These are phyloP conservation scores for Montipora foliosa DNA, from an alignment of 64 coral and sea anemone genomes.

Conservation along the genomic window DNA sequence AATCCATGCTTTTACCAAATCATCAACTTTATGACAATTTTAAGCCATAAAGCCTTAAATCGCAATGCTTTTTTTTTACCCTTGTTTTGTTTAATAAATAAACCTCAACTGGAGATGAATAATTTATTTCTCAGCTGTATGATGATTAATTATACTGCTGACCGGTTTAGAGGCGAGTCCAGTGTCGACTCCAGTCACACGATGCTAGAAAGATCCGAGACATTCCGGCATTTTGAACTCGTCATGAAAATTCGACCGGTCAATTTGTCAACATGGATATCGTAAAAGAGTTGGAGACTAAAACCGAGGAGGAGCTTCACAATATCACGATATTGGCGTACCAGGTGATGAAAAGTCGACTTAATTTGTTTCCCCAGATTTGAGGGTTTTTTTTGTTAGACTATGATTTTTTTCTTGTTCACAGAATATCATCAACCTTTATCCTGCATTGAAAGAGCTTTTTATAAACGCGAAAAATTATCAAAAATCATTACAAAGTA, in stretches of 20 bases:
- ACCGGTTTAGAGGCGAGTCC: conserved; percentile 27
- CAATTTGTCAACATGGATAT: neutral
- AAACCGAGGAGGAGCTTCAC: conserved; percentile 33
- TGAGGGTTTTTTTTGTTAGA: neutral
- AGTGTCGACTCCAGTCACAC: too few relatives aligned
- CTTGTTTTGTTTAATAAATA: neutral
- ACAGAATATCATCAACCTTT: conserved; percentile 67
- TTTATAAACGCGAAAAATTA: conserved; percentile 45
- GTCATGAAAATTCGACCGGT: neutral
- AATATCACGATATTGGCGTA: conserved; percentile 36
- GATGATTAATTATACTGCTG: conserved; percentile 4
- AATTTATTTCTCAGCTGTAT: neutral
- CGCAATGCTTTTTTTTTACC: neutral
- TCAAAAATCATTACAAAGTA: conserved; percentile 66
- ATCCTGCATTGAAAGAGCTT: conserved; percentile 49
- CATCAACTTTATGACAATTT: neutral
- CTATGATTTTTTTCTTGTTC: neutral
- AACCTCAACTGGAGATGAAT: neutral
- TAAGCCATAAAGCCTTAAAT: neutral
- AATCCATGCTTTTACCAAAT: too few relatives aligned
- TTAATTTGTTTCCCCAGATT: neutral
- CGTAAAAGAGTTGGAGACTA: conserved; percentile 28
- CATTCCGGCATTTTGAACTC: neutral
- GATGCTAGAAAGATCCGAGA: neutral
- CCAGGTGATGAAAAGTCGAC: conserved; percentile 7